Percentiles rank a stretch among this genome's conserved stretches.
These are phyloP conservation scores for Lepus townsendii DNA, from an alignment of 2,797 vertebrate genomes.

Conservation along the genomic window DNA sequence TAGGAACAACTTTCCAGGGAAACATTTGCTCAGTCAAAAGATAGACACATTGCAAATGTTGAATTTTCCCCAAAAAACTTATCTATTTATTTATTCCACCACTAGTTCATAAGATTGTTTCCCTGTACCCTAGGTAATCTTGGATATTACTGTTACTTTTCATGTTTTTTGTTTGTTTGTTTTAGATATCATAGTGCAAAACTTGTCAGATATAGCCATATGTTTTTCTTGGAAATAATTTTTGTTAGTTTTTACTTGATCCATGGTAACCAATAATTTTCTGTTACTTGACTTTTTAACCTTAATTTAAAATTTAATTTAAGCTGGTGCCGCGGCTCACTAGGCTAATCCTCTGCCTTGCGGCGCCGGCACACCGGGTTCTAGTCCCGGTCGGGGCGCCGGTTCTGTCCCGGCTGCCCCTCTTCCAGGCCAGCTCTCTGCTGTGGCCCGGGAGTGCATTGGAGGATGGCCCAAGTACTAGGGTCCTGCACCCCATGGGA, in stretches of 20 bases:
- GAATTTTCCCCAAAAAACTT: background rate
- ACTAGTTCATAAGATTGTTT: constrained; percentile 12
- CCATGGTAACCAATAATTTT: background rate
- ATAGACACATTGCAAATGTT: background rate
- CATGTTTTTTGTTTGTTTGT: background rate
- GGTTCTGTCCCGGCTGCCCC: too few relatives aligned
- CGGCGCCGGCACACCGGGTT: too few relatives aligned
- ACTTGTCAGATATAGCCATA: background rate
- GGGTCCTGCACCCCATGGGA: too few relatives aligned
- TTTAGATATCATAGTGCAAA: background rate
- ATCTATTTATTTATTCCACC: background rate
- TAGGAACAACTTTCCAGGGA: background rate
- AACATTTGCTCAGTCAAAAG: background rate
- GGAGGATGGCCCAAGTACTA: too few relatives aligned
- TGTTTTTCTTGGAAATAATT: background rate
- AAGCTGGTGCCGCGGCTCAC: background rate
- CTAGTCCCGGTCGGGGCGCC: too few relatives aligned
- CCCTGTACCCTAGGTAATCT: background rate
- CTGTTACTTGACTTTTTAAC: background rate
- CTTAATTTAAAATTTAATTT: constrained; percentile 17
- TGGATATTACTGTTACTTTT: constrained; percentile 28
- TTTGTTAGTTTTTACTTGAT: constrained; percentile 10
- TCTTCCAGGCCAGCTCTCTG: too few relatives aligned
- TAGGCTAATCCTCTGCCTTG: too few relatives aligned
- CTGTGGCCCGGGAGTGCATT: too few relatives aligned